These are phyloP conservation scores for Diachasmimorpha longicaudata DNA, from an alignment of 1,140 invertebrate genomes.

Conservation along the genomic window DNA sequence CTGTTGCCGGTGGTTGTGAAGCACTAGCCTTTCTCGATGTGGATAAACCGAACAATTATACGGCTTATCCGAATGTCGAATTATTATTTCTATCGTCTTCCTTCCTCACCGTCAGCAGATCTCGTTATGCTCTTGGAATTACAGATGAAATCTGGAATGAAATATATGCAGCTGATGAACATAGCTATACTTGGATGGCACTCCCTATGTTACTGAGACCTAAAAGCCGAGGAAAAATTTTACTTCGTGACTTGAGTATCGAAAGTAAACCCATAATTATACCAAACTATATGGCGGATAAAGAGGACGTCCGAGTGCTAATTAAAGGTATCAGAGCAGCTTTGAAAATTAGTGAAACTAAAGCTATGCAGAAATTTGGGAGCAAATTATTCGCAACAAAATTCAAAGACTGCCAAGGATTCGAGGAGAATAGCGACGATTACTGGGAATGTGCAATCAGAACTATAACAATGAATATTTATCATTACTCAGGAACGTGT, in stretches of 20 bases:
- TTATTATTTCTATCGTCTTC: constrained; percentile 70
- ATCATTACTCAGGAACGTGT: constrained; percentile 81
- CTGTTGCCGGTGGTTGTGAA: constrained; percentile 82
- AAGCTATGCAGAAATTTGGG: constrained; percentile 66
- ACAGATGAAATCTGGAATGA: constrained; percentile 60
- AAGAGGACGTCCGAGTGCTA: constrained; percentile 71
- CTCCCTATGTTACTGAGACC: constrained; percentile 65
- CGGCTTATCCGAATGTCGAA: constrained; percentile 78
- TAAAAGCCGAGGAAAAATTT: constrained; percentile 75
- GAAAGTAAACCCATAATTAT: constrained; percentile 79
- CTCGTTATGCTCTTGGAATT: constrained; percentile 67
- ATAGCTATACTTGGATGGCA: constrained; percentile 67
- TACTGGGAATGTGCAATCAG: constrained; percentile 78
- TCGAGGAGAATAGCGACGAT: constrained; percentile 68
- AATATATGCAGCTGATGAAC: constrained; percentile 60
- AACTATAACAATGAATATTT: constrained; percentile 75
- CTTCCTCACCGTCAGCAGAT: constrained; percentile 62
- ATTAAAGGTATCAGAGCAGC: constrained; percentile 69
- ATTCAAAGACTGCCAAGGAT: constrained; percentile 70
- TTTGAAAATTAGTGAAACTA: constrained; percentile 66
- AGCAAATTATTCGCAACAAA: constrained; percentile 68
- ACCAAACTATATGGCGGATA: constrained; percentile 78
- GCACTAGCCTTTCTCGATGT: constrained; percentile 78
- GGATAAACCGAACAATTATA: constrained; percentile 67
- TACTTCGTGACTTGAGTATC: constrained; percentile 71